Evolutionary conservation across 2,888 invertebrate species (phyloP).

Genomic region (Protophormia terraenovae): DNA sequence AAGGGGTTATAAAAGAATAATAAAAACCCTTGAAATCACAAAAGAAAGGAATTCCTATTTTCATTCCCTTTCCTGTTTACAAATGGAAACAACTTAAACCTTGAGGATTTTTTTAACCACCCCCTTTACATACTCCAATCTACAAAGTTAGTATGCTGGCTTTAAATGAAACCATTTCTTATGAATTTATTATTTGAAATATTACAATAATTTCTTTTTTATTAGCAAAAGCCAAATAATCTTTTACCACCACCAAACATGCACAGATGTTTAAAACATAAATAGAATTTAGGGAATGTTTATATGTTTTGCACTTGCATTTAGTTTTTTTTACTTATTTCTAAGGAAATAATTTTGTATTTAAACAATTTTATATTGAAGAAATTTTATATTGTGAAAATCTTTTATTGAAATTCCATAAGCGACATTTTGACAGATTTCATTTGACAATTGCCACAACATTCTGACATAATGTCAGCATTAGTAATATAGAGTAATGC

Average conservation of each 20-base stretch:
- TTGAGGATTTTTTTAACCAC: background rate
- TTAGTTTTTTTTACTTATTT: too few species aligned
- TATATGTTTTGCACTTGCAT: slow-evolving; percentile 24
- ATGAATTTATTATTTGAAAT: background rate
- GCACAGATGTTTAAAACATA: slow-evolving; percentile 23
- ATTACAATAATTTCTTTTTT: background rate
- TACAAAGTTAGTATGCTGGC: background rate
- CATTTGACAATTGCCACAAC: slow-evolving; percentile 25
- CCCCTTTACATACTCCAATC: background rate
- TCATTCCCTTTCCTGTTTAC: background rate
- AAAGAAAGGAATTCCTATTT: slow-evolving; percentile 1
- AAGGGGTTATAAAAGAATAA: slow-evolving; percentile 26
- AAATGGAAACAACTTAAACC: slow-evolving; percentile 6
- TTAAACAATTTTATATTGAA: too few species aligned
- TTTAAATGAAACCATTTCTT: background rate
- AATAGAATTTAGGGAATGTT: background rate
- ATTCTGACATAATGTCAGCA: slow-evolving; percentile 1
- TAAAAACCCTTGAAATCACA: slow-evolving; percentile 24
- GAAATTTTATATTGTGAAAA: background rate
- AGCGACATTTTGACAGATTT: slow-evolving; percentile 29
- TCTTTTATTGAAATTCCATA: slow-evolving; percentile 18
- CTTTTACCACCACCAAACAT: background rate
- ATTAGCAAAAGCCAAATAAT: background rate
- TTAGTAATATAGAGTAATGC: background rate
- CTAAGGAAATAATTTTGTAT: too few species aligned